Base-by-base conservation (phyloP, 2,797 vertebrate species). In the Rachycentron canadum region DNA sequence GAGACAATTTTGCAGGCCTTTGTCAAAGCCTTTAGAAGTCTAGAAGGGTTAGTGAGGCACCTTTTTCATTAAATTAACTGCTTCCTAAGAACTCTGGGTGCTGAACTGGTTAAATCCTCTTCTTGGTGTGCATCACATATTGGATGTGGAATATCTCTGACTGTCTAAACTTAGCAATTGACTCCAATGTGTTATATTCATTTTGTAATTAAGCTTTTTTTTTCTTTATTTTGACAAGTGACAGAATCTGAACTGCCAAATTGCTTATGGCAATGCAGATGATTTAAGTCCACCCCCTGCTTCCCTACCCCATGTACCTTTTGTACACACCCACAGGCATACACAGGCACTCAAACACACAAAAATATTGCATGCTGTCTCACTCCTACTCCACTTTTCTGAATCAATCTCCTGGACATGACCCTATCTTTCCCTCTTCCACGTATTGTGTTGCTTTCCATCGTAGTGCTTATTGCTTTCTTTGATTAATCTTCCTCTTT, bases 401-500 rank as follows among this genome's bases (percentile, higher is more conserved):
- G 71, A 87, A 86, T 89, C 80, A 88, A 79, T 89, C 87, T 90
- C 78, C 61, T 72, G 85, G 83, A 90, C 72, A 59, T 77, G 86
- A 89, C 81, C 82, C 71, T 60, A 69, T 87, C 89, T 86, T 83
- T 89, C 73, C 87, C 72, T 79, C 83, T 88, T 89, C 80, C 91
- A 81, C 84, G 56, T 83, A 89, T 89, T 89, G 90, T 91, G 85
- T 88, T 90, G 74, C 86, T 86, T 86, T 91, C 78, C 86, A 86
- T 78, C 69, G 41, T 87, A 53, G 87, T 81, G 75, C 87, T 92
- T 92, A 92, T 93, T 93, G 86, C 88, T 91, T 91, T 90, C 88
- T 93, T 91, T 92, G 89, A 92, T 92, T 91, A 91, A 93, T 93
- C 89, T 87, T 83, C 85, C 80, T 91, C 80, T 71, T 74, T 28